Base-by-base conservation (phyloP, 2,797 vertebrate species). In the Galaxias olidus region DNA sequence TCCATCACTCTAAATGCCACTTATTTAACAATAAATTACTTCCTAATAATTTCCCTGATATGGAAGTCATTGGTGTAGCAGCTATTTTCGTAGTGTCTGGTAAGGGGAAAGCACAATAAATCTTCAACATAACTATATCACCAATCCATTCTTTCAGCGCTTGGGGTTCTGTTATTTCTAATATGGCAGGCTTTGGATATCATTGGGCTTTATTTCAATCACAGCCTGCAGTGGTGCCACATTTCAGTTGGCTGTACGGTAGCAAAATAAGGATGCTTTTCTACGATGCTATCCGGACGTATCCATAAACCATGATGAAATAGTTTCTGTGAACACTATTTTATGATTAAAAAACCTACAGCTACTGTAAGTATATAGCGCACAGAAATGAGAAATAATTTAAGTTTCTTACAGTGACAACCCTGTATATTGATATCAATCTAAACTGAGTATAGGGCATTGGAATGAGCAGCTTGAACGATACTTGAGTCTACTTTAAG, bases 1-100 rank as follows among this genome's bases (percentile, higher is more conserved):
- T 94, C 90, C 90, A 91, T 94, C 91, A 92, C 90, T 90, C 90
- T 93, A 92, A 93, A 92, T 91, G 81, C 92, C n/a, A n/a, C n/a
- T n/a, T 93, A 87, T 91, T 94, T 92, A 93, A 93, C 78, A 77
- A 91, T 88, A 88, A 91, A 93, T 95, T 93, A 93, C 88, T 82
- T 89, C 81, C 82, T 87, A 77, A 76, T 87, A 88, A 91, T 80
- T 93, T 87, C 88, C 91, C 76, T 87, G 88, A 87, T 89, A 91
- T 63, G 82, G 85, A 89, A 86, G 86, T 90, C 92, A 92, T 91
- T 88, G 91, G 89, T 92, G 88, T 82, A 86, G 76, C 58, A 58
- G 65, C 74, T 81, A 88, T 76, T 89, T 92, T 90, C 88, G 81
- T 84, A 81, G 87, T 87, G 73, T 87, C 86, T 56, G 9, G 63